Percentiles rank a stretch among this genome's conserved stretches.
phyloP scores from a whole-genome alignment of 2,113 vertebrate species.

The Laticauda colubrina region DNA sequence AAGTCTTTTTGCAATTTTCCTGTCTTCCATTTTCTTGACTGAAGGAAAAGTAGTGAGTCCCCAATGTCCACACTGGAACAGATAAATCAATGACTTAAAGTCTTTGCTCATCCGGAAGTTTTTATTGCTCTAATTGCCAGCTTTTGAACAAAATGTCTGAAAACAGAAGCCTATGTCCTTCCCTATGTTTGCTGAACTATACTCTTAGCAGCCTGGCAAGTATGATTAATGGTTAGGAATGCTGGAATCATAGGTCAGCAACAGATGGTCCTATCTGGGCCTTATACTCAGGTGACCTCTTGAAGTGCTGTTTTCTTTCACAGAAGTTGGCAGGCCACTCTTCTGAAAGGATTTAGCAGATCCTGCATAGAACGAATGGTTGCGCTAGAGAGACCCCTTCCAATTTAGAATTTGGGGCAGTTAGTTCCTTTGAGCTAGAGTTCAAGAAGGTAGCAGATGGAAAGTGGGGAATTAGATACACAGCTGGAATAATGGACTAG shows the following conservation, averaged over 20 bases:
- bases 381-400: neutral
- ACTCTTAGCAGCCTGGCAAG: neutral
- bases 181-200: neutral
- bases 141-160: neutral
- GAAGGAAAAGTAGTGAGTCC: neutral
- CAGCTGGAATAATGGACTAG: neutral
- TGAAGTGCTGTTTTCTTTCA: neutral
- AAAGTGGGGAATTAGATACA: neutral
- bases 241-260: neutral
- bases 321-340: neutral
- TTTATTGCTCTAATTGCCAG: neutral
- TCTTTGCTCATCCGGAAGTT: neutral
- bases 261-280: neutral
- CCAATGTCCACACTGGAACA: neutral
- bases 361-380: neutral
- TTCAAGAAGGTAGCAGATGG: neutral
- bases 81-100: neutral
- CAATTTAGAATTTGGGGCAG: neutral
- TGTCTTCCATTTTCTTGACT: neutral
- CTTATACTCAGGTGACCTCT: neutral
- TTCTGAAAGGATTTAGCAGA: neutral
- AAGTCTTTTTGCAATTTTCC: slow-evolving; percentile 4
- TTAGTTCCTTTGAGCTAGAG: neutral
- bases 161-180: neutral
- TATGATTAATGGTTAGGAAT: neutral